Percentiles rank a stretch among this genome's conserved stretches.
These are phyloP conservation scores for Trichomalopsis sarcophagae DNA, from an alignment of 1,140 invertebrate genomes.

Conservation along the genomic window DNA sequence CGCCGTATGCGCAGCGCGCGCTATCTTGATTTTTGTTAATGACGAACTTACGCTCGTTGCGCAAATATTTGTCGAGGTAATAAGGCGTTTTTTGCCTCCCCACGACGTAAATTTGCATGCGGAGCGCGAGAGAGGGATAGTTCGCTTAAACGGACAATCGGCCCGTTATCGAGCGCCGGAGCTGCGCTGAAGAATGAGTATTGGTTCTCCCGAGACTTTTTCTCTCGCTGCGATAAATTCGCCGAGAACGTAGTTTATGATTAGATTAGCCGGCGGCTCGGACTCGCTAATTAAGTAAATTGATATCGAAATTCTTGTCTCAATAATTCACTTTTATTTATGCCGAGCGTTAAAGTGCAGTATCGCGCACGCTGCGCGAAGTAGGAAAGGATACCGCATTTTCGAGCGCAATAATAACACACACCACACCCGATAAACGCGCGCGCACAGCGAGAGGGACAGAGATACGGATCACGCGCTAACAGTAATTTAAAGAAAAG, in stretches of 20 bases:
- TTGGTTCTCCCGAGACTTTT: neutral
- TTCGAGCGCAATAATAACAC: neutral
- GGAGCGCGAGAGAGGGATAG: neutral
- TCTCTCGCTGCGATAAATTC: neutral
- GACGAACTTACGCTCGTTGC: neutral
- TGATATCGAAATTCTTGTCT: slow-evolving; percentile 1
- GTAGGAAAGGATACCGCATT: neutral
- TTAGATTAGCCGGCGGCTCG: neutral
- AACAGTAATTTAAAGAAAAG: neutral
- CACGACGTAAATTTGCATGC: neutral
- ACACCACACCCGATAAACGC: neutral
- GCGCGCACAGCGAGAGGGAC: too few relatives aligned
- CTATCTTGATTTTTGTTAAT: slow-evolving; percentile 44
- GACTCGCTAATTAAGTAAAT: neutral
- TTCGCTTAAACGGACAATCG: neutral
- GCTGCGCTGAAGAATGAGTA: neutral
- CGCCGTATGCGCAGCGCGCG: neutral
- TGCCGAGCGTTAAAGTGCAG: neutral
- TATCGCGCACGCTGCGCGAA: too few relatives aligned
- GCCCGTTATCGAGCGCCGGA: neutral
- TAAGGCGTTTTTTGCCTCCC: neutral
- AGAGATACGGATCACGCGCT: neutral
- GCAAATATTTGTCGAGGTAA: slow-evolving; percentile 27
- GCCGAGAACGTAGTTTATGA: neutral
- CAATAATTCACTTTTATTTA: neutral